Percentiles rank a stretch among this genome's conserved stretches.
phyloP scores from a whole-genome alignment of 2,888 invertebrate species.

The Meliscaeva auricollis region DNA sequence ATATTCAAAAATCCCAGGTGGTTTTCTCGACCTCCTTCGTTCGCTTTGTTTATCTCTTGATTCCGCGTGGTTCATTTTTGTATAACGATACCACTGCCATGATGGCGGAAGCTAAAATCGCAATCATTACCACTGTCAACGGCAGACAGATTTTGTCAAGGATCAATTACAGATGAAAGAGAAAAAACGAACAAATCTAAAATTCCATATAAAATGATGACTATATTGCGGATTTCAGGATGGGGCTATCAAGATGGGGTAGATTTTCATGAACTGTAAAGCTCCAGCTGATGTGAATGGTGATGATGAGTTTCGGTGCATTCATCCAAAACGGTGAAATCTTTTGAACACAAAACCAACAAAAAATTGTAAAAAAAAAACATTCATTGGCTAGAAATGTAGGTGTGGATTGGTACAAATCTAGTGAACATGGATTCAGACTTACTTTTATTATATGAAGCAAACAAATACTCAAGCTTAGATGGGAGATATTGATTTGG shows the following conservation, averaged over 20 bases:
- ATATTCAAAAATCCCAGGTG: slow-evolving; percentile 67
- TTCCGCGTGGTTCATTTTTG: slow-evolving; percentile 18
- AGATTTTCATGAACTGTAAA: slow-evolving; percentile 13
- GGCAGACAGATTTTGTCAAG: slow-evolving; percentile 48
- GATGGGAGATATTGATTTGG: neutral
- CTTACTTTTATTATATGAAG: neutral
- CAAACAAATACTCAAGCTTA: neutral
- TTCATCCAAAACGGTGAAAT: slow-evolving; percentile 23
- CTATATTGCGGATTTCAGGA: slow-evolving; percentile 24
- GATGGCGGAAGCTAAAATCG: slow-evolving; percentile 10
- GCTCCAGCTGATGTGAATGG: slow-evolving; percentile 3
- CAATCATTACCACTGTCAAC: slow-evolving; percentile 63
- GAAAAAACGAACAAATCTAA: slow-evolving; percentile 17
- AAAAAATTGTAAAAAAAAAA: slow-evolving; percentile 8
- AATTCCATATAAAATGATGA: slow-evolving; percentile 35
- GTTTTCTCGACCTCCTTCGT: slow-evolving; percentile 25
- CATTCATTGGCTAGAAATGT: neutral
- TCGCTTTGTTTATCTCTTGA: slow-evolving; percentile 38
- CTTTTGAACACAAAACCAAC: neutral
- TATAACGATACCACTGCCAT: slow-evolving; percentile 15
- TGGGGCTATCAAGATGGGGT: neutral
- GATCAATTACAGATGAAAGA: slow-evolving; percentile 63
- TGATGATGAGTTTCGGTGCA: slow-evolving; percentile 17
- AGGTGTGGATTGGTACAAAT: neutral
- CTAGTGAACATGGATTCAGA: neutral